Evolutionary conservation across 2,113 vertebrate species (phyloP).

Genomic region (Salminus brasiliensis): DNA sequence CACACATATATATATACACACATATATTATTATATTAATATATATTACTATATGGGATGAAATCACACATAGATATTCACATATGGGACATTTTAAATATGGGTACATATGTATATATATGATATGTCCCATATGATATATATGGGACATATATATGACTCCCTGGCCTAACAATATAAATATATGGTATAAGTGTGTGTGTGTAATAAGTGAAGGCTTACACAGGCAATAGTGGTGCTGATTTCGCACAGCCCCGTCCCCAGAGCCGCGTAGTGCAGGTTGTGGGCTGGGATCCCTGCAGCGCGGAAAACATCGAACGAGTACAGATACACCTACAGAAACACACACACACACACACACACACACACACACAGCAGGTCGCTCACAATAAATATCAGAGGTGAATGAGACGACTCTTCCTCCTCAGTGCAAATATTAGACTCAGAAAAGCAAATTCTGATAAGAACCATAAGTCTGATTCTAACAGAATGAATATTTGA

Average conservation of each 20-base stretch:
- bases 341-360: conserved; percentile 25
- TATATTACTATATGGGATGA: no score
- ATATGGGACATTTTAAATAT: no score
- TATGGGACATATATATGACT: no score
- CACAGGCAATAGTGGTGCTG: conserved; percentile 69
- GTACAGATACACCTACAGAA: conserved; percentile 82
- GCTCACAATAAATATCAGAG: neutral
- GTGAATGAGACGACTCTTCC: neutral
- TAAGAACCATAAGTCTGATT: neutral
- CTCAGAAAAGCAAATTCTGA: neutral
- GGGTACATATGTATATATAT: no score
- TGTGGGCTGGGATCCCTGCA: conserved; percentile 72
- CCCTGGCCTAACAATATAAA: no score
- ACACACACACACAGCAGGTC: neutral
- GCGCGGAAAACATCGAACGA: conserved; percentile 77
- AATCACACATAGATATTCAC: no score
- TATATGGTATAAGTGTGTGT: no score
- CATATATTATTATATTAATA: no score
- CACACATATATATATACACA: no score
- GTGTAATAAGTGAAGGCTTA: conserved; percentile 64
- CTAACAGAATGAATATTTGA: neutral
- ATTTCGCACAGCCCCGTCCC: conserved; percentile 79
- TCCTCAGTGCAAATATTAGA: neutral
- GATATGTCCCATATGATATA: no score
- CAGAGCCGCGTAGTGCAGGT: conserved; percentile 74